These are phyloP conservation scores for Syngnathoides biaculeatus DNA, from an alignment of 2,113 vertebrate genomes.

Conservation along the genomic window DNA sequence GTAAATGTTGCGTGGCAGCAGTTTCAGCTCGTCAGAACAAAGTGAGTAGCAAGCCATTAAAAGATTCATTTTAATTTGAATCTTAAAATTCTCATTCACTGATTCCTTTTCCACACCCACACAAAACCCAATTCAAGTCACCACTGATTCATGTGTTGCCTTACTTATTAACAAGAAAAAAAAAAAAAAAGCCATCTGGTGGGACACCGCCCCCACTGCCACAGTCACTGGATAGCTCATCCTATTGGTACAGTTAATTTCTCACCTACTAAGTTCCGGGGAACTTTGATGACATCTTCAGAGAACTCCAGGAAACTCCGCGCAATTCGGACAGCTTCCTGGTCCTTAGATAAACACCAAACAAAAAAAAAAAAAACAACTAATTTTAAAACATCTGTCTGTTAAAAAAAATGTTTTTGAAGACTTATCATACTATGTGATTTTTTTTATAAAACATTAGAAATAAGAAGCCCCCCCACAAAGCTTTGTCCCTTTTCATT, in stretches of 20 bases:
- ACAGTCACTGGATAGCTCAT: neutral
- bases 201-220: neutral
- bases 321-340: constrained; percentile 93
- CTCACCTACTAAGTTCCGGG: constrained; percentile 96
- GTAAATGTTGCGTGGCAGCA: too few species aligned
- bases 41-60: too few species aligned
- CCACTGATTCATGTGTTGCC: too few species aligned
- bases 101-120: too few species aligned
- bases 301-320: constrained; percentile 95
- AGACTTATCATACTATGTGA: neutral
- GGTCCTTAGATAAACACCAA: constrained; percentile 75
- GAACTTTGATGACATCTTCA: constrained; percentile 96
- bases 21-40: too few species aligned
- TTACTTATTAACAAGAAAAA: neutral
- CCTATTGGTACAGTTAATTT: neutral
- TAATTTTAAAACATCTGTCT: neutral
- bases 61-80: too few species aligned
- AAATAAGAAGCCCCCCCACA: neutral
- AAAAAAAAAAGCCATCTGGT: neutral
- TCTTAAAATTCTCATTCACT: too few species aligned
- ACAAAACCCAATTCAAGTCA: too few species aligned
- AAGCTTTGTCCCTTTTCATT: neutral
- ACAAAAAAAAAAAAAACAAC: neutral
- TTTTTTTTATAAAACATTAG: neutral
- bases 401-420: neutral